Evolutionary conservation across 2,888 invertebrate genomes (phyloP).

Genomic region (Thecophora atra): DNA sequence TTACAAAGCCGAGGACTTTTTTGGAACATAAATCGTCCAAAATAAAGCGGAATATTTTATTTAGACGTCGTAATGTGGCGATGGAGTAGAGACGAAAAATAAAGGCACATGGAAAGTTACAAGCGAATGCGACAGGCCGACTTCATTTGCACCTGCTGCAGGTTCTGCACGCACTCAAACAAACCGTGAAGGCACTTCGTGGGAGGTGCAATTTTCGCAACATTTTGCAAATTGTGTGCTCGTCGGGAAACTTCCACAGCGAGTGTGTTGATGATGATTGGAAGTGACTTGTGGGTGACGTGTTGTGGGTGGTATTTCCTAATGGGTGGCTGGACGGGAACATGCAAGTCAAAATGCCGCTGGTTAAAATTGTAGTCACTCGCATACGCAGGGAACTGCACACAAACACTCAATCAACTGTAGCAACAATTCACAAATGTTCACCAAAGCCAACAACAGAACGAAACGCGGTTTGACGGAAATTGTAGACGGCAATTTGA

Average conservation of each 20-base stretch:
- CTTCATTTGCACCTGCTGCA: conserved; percentile 36
- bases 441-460: conserved; percentile 3
- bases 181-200: background rate
- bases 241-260: too few species aligned
- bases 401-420: background rate
- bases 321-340: background rate
- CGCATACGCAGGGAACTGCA: background rate
- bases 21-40: background rate
- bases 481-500: conserved; percentile 30
- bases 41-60: conserved; percentile 8
- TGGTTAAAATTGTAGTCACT: background rate
- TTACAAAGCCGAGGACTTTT: too few species aligned
- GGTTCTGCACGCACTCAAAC: conserved; percentile 22
- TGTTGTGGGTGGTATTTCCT: too few species aligned
- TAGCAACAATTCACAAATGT: background rate
- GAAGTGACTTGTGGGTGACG: conserved; percentile 29
- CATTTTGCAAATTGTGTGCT: background rate
- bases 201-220: conserved; percentile 6
- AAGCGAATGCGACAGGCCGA: conserved; percentile 27
- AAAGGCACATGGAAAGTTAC: background rate
- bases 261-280: conserved; percentile 20
- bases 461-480: conserved; percentile 20
- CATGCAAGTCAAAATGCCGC: background rate
- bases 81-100: background rate
- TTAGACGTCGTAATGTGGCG: conserved; percentile 13